Conservation (phyloP, 2,113 vertebrate genomes). For the Smithornis capensis region DNA sequence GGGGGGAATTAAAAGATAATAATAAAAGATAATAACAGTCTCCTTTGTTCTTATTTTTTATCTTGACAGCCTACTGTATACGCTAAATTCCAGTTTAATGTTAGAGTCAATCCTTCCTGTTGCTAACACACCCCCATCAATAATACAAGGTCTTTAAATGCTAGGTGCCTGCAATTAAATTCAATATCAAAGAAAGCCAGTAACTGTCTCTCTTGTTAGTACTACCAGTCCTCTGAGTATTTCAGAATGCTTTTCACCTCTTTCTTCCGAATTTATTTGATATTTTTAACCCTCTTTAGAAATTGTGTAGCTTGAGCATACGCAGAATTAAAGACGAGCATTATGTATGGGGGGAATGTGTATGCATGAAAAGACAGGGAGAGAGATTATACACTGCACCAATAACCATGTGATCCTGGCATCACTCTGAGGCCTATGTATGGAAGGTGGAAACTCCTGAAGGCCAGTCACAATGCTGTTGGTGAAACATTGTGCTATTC, state of each 20-base stretch:
- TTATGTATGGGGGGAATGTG: not conserved
- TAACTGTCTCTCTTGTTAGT: slow-evolving; percentile 10
- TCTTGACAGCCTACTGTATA: slow-evolving; percentile 48
- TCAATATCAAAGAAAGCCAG: not conserved
- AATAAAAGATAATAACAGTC: slow-evolving; percentile 65
- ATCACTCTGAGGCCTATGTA: not conserved
- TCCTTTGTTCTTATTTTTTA: slow-evolving; percentile 63
- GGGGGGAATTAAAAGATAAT: slow-evolving; percentile 63
- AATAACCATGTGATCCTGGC: not conserved
- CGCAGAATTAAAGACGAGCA: not conserved
- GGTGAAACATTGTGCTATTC: not conserved
- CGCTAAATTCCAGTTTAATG: slow-evolving; percentile 54
- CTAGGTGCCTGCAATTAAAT: slow-evolving; percentile 47
- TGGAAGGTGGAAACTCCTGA: not conserved
- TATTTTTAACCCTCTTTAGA: slow-evolving; percentile 3
- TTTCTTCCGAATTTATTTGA: not conserved
- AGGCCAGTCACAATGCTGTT: not conserved
- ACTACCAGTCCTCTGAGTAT: not conserved
- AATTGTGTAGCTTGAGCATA: not conserved
- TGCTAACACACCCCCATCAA: slow-evolving; percentile 23
- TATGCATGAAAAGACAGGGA: not conserved
- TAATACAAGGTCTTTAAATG: slow-evolving; percentile 31
- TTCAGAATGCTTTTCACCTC: not conserved
- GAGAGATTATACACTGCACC: not conserved
- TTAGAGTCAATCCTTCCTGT: slow-evolving; percentile 28